Evolutionary conservation across 2,888 invertebrate species (phyloP).

Genomic region (Lasioglossum villosulum): DNA sequence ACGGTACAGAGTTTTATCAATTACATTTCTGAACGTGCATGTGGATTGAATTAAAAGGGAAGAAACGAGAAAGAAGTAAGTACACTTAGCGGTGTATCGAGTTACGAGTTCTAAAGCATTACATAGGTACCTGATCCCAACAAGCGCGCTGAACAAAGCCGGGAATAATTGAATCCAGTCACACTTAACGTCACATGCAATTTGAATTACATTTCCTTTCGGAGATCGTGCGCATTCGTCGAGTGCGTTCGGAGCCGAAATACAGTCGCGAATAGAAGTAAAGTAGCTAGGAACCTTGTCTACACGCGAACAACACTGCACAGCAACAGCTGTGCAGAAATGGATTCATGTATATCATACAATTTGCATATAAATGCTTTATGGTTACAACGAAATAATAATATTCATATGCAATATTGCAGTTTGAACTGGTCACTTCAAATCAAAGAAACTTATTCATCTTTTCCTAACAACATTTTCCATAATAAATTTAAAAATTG

Average conservation of each 20-base stretch:
- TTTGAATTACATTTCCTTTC: slow-evolving; percentile 28
- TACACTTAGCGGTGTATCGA: not conserved
- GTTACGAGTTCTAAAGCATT: slow-evolving; percentile 10
- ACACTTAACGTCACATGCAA: slow-evolving; percentile 31
- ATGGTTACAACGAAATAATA: not conserved
- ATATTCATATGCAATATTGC: not conserved
- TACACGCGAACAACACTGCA: slow-evolving; percentile 85
- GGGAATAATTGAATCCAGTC: slow-evolving; percentile 33
- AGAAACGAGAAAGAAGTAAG: slow-evolving; percentile 1
- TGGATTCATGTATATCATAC: slow-evolving; percentile 43
- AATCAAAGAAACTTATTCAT: not conserved
- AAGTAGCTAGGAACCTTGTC: slow-evolving; percentile 79
- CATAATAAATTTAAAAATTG: no score
- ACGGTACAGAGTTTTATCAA: not conserved
- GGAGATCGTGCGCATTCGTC: slow-evolving; percentile 21
- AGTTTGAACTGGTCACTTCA: not conserved
- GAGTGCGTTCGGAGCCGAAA: slow-evolving; percentile 48
- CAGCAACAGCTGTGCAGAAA: slow-evolving; percentile 32
- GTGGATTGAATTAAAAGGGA: not conserved
- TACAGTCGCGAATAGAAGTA: slow-evolving; percentile 43
- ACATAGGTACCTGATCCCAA: not conserved
- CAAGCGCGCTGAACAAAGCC: slow-evolving; percentile 13
- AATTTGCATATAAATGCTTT: slow-evolving; percentile 44
- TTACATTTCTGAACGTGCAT: not conserved
- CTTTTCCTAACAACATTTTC: no score